Conservation (phyloP, 2,797 vertebrate genomes). For the Tinamus major region DNA sequence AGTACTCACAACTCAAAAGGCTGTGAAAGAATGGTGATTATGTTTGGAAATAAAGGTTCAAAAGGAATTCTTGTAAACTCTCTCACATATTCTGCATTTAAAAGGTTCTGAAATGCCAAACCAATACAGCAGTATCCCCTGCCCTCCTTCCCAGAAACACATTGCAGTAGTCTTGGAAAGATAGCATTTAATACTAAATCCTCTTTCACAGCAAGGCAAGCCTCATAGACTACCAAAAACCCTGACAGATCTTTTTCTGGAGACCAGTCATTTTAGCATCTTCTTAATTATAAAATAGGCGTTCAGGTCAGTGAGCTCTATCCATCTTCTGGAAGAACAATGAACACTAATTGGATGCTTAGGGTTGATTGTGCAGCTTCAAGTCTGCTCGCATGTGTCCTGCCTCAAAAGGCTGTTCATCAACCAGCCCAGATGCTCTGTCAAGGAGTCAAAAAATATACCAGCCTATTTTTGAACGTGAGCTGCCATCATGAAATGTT, state of each 20-base stretch:
- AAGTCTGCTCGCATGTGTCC: neutral
- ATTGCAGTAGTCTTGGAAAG: neutral
- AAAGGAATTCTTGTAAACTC: neutral
- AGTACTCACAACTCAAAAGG: neutral
- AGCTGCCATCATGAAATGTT: neutral
- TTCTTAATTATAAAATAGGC: neutral
- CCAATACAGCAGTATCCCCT: neutral
- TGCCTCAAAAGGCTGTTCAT: neutral
- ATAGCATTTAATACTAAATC: neutral
- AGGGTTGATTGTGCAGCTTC: neutral
- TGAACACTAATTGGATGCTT: neutral
- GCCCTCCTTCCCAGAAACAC: neutral
- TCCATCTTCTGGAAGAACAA: constrained; percentile 18
- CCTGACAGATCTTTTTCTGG: neutral
- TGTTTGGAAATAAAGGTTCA: neutral
- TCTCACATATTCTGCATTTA: neutral
- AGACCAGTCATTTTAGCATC: neutral
- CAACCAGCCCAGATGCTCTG: neutral
- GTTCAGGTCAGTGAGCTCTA: neutral
- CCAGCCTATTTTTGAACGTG: neutral
- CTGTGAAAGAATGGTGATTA: neutral
- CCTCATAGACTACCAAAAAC: neutral
- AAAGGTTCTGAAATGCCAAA: neutral
- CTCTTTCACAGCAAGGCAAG: neutral
- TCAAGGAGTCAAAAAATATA: constrained; percentile 5